Evolutionary conservation across 2,888 invertebrate species (phyloP).

Genomic region (Pterostichus niger): DNA sequence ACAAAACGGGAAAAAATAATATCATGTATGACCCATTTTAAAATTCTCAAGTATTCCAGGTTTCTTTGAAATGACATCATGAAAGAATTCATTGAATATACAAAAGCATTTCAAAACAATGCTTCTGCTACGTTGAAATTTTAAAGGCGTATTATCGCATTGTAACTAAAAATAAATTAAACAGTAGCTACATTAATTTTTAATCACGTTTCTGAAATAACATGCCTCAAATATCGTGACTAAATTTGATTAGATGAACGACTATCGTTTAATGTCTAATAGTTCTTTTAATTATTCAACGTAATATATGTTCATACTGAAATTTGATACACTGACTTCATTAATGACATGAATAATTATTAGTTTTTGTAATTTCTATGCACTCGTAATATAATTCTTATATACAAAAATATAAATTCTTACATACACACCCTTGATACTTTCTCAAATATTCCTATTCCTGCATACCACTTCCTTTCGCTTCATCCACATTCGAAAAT

Average conservation of each 20-base stretch:
- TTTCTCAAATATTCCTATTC: too few relatives aligned
- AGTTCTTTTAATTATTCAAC: too few relatives aligned
- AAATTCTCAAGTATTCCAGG: slow-evolving; percentile 33
- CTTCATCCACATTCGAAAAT: too few relatives aligned
- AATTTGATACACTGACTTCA: too few relatives aligned
- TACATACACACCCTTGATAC: too few relatives aligned
- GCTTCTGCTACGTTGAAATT: slow-evolving; percentile 11
- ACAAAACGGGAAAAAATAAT: slow-evolving; percentile 26
- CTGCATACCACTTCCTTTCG: too few relatives aligned
- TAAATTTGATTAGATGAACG: neutral
- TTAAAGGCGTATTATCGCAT: slow-evolving; percentile 14
- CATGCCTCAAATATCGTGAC: slow-evolving; percentile 21
- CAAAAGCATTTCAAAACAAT: slow-evolving; percentile 39
- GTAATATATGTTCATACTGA: too few relatives aligned
- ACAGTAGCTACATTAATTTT: slow-evolving; percentile 27
- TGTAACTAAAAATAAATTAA: slow-evolving; percentile 27
- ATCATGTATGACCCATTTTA: slow-evolving; percentile 34
- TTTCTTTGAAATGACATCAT: slow-evolving; percentile 46
- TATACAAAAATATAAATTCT: too few relatives aligned
- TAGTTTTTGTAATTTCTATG: too few relatives aligned
- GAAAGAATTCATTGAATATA: slow-evolving; percentile 31
- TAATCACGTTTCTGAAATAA: slow-evolving; percentile 33
- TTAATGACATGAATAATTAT: too few relatives aligned
- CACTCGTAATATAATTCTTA: too few relatives aligned
- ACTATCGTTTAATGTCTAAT: too few relatives aligned